These are phyloP conservation scores for Hyaena hyaena DNA, from an alignment of 2,113 vertebrate species.

Conservation along the genomic window DNA sequence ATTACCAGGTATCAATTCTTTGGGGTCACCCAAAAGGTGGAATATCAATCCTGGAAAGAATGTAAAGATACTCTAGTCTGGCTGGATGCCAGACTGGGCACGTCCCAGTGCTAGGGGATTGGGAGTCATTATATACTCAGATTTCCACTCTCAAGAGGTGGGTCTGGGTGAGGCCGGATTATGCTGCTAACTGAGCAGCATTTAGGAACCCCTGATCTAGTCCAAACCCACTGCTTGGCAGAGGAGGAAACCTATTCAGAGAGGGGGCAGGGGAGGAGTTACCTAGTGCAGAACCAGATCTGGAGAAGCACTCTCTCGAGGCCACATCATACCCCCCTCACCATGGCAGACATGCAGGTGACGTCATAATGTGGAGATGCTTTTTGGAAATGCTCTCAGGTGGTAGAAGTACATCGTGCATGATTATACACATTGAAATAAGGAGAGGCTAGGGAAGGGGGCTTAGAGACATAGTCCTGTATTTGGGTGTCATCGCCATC, in stretches of 20 bases:
- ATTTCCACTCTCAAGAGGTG: neutral
- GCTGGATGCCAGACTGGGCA: neutral
- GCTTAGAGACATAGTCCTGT: neutral
- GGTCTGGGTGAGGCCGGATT: neutral
- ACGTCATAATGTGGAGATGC: neutral
- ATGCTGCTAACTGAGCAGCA: neutral
- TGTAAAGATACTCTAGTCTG: neutral
- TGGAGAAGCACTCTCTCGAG: neutral
- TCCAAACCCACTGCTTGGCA: neutral
- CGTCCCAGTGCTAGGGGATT: neutral
- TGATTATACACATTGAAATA: neutral
- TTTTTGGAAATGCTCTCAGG: neutral
- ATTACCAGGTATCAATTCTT: neutral
- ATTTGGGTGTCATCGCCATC: neutral
- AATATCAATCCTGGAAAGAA: neutral
- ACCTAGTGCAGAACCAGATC: neutral
- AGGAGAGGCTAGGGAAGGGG: neutral
- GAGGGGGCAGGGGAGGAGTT: neutral
- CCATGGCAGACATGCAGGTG: neutral
- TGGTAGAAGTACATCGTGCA: neutral
- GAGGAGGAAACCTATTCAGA: neutral
- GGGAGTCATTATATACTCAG: neutral
- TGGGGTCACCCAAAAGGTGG: neutral
- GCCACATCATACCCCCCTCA: neutral
- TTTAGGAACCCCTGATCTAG: neutral